phyloP scores from a whole-genome alignment of 1,140 invertebrate genomes.

The Ceratoteleas bidentatus region DNA sequence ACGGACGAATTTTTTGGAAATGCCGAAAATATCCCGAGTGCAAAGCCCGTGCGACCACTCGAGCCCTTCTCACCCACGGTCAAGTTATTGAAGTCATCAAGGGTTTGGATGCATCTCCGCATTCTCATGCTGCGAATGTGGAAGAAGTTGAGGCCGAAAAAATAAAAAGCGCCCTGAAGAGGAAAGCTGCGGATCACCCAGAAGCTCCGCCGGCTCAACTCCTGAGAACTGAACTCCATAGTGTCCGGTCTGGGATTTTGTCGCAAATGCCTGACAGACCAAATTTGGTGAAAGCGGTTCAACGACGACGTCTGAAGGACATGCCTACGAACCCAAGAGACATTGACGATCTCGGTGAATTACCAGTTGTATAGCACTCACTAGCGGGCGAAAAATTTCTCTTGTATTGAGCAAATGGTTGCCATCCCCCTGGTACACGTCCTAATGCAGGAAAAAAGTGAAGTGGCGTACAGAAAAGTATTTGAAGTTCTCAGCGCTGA shows the following conservation, averaged over 20 bases:
- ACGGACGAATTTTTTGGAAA: background rate
- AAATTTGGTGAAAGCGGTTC: background rate
- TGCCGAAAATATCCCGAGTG: slow-evolving; percentile 5
- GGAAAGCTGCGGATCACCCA: background rate
- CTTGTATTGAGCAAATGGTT: background rate
- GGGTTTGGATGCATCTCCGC: background rate
- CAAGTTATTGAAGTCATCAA: background rate
- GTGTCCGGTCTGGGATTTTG: background rate
- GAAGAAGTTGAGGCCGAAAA: background rate
- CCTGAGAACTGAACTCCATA: background rate
- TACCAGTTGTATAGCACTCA: no score
- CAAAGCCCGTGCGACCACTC: background rate
- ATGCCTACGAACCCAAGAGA: background rate
- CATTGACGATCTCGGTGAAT: background rate
- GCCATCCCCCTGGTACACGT: background rate
- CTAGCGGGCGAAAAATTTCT: background rate
- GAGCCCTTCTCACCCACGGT: background rate
- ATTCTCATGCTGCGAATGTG: background rate
- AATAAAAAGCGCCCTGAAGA: background rate
- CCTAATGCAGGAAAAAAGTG: background rate
- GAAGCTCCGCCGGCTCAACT: slow-evolving; percentile 1
- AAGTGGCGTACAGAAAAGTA: background rate
- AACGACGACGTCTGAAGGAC: background rate
- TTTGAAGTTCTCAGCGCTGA: background rate
- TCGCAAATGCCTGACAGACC: background rate